phyloP scores from a whole-genome alignment of 92 coral and sea anemone genomes.

The Virgularia gustaviana region DNA sequence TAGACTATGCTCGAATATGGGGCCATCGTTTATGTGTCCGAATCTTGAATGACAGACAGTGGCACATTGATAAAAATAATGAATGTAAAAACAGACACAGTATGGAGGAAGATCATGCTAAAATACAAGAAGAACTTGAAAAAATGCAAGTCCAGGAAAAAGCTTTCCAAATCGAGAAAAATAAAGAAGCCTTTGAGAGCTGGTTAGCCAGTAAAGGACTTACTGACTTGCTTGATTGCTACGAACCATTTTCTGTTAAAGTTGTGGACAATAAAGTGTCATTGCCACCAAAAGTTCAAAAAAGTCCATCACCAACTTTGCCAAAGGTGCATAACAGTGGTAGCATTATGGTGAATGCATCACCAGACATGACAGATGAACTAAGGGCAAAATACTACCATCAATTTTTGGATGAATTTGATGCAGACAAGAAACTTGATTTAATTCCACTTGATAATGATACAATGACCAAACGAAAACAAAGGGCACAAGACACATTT shows the following conservation, averaged over 20 bases:
- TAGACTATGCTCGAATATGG: slow-evolving; percentile 88
- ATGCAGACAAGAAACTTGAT: slow-evolving; percentile 74
- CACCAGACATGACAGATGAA: slow-evolving; percentile 62
- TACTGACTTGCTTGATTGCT: slow-evolving; percentile 74
- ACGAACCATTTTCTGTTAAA: slow-evolving; percentile 73
- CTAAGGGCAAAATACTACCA: slow-evolving; percentile 56
- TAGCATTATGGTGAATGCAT: slow-evolving; percentile 10
- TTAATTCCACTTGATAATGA: slow-evolving; percentile 83
- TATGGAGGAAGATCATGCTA: slow-evolving; percentile 53
- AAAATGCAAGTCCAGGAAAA: slow-evolving; percentile 51
- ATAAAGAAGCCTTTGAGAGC: slow-evolving; percentile 72
- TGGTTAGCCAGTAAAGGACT: slow-evolving; percentile 71
- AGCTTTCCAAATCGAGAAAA: slow-evolving; percentile 65
- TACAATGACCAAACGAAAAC: slow-evolving; percentile 75
- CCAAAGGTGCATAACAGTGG: slow-evolving; percentile 25
- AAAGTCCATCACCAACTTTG: slow-evolving; percentile 51
- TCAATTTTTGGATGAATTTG: slow-evolving; percentile 51
- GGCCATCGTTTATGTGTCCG: slow-evolving; percentile 87
- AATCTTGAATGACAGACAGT: slow-evolving; percentile 77
- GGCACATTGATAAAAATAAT: slow-evolving; percentile 84
- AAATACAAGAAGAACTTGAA: slow-evolving; percentile 70
- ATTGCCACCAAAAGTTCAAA: slow-evolving; percentile 57
- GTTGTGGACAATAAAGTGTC: slow-evolving; percentile 40
- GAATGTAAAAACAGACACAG: slow-evolving; percentile 59
- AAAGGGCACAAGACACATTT: slow-evolving; percentile 59